These are phyloP conservation scores for Bathynomus jamesi DNA, from an alignment of 1,140 invertebrate genomes.

Conservation along the genomic window DNA sequence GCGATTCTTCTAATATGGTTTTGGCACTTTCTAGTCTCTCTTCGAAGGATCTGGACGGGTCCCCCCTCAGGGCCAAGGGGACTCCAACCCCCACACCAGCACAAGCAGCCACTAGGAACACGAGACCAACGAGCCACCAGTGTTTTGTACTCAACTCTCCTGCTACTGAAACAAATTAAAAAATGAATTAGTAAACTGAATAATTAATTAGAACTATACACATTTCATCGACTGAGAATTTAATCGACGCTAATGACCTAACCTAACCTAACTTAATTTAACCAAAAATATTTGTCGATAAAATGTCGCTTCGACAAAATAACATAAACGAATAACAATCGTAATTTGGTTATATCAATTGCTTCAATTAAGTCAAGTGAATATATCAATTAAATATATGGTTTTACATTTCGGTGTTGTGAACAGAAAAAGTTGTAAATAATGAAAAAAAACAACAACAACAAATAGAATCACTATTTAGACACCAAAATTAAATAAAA, in stretches of 20 bases:
- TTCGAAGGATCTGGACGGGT: constrained; percentile 44
- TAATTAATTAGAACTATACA: neutral
- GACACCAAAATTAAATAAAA: no score
- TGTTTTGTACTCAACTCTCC: constrained; percentile 30
- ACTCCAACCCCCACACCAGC: constrained; percentile 47
- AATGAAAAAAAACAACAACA: no score
- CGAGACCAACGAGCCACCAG: constrained; percentile 46
- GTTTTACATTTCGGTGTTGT: no score
- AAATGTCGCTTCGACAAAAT: neutral
- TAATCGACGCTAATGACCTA: no score
- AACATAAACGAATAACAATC: neutral
- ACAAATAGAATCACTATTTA: no score
- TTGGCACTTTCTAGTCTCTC: constrained; percentile 50
- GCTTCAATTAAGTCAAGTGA: no score
- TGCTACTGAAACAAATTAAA: constrained; percentile 8
- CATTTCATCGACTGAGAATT: neutral
- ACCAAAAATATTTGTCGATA: neutral
- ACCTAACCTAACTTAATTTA: no score
- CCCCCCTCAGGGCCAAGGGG: constrained; percentile 47
- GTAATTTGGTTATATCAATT: neutral
- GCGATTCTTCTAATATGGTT: constrained; percentile 50
- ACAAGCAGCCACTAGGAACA: constrained; percentile 45
- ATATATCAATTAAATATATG: no score
- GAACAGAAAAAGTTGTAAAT: no score
- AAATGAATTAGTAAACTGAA: neutral